phyloP scores from a whole-genome alignment of 2,797 vertebrate species.

The Microhierax caerulescens region DNA sequence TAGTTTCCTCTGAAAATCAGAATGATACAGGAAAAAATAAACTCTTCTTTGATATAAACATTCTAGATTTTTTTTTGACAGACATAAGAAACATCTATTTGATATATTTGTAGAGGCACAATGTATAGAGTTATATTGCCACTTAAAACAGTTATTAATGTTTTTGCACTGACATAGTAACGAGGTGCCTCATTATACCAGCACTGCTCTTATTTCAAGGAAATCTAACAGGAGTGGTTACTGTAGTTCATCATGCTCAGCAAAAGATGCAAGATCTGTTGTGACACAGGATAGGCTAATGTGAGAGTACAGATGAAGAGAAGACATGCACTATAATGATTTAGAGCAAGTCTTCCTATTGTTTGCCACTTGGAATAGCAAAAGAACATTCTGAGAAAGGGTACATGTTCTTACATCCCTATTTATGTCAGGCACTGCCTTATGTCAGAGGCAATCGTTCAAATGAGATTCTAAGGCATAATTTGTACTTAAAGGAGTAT shows the following conservation, averaged over 20 bases:
- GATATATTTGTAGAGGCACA: not conserved
- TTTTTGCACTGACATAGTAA: not conserved
- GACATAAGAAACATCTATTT: not conserved
- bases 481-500: not conserved
- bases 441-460: not conserved
- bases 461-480: not conserved
- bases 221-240: not conserved
- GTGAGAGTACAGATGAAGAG: not conserved
- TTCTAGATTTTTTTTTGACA: not conserved
- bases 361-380: not conserved
- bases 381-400: not conserved
- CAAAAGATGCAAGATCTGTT: not conserved
- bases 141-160: not conserved
- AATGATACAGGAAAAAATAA: not conserved
- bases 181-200: not conserved
- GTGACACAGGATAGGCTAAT: not conserved
- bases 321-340: not conserved
- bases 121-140: not conserved
- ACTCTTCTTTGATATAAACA: not conserved
- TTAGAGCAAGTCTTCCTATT: not conserved
- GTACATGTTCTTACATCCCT: not conserved
- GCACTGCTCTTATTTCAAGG: not conserved
- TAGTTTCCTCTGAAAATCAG: not conserved
- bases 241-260: not conserved
- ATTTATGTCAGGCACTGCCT: not conserved